Evolutionary conservation across 2,113 vertebrate genomes (phyloP).

Genomic region (Podarcis muralis): DNA sequence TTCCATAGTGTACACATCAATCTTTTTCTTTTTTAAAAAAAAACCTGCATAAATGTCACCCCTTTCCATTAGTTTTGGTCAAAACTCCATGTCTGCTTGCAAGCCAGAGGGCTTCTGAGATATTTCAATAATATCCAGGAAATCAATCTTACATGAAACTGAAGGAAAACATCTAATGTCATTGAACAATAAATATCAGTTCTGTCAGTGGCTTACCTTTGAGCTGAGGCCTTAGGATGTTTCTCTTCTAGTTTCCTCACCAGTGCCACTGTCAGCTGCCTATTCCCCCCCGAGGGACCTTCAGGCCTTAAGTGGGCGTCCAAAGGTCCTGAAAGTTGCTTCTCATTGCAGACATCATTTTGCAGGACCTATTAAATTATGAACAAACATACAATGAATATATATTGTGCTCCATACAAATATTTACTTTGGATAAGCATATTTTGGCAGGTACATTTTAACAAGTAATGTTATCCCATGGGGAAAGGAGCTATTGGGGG

Average conservation of each 20-base stretch:
- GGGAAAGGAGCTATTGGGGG: background rate
- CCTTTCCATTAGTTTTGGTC: conserved; percentile 74
- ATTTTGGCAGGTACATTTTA: conserved; percentile 59
- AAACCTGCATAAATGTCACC: conserved; percentile 68
- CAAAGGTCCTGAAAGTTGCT: conserved; percentile 71
- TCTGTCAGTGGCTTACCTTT: conserved; percentile 90
- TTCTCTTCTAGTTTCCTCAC: conserved; percentile 84
- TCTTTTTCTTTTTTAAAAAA: conserved; percentile 33
- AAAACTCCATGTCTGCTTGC: conserved; percentile 76
- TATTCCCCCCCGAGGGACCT: conserved; percentile 72
- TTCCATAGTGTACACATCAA: conserved; percentile 37
- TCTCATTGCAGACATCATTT: conserved; percentile 67
- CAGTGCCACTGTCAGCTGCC: conserved; percentile 82
- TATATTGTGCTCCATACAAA: conserved; percentile 58
- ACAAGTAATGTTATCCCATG: background rate
- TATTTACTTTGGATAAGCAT: conserved; percentile 57
- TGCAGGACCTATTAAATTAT: conserved; percentile 68
- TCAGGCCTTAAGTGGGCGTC: conserved; percentile 71
- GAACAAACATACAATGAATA: conserved; percentile 50
- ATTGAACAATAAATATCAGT: conserved; percentile 92
- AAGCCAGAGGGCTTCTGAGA: conserved; percentile 87
- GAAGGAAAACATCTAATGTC: conserved; percentile 94
- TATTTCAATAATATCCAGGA: conserved; percentile 90
- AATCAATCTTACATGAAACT: conserved; percentile 94
- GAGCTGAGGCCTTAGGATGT: conserved; percentile 85